Evolutionary conservation across 1,140 invertebrate species (phyloP).

Genomic region (Papilio glaucus): DNA sequence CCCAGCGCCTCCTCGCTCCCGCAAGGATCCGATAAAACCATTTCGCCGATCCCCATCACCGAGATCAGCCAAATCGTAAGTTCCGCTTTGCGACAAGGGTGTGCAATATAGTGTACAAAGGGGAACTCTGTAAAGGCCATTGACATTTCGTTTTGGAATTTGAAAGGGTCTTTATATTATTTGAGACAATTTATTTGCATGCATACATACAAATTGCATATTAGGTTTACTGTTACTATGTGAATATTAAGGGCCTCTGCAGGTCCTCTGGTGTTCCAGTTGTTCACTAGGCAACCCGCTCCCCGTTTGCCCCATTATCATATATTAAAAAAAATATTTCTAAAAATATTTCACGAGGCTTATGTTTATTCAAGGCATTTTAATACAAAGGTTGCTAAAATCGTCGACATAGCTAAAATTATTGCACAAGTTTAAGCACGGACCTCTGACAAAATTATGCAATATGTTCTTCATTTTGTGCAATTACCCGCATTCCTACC

Average conservation of each 20-base stretch:
- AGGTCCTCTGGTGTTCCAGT: no score
- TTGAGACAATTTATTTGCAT: neutral
- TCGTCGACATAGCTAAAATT: neutral
- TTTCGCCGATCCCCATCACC: conserved; percentile 84
- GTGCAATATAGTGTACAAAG: conserved; percentile 14
- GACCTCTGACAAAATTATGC: neutral
- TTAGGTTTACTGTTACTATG: neutral
- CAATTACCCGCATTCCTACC: conserved; percentile 23
- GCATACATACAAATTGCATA: neutral
- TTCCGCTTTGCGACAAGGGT: conserved; percentile 47
- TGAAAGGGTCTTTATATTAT: conserved; percentile 24
- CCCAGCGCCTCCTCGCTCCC: conserved; percentile 81
- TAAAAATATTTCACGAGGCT: neutral
- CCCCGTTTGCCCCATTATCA: no score
- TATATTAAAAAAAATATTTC: no score
- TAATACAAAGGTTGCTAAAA: conserved; percentile 7
- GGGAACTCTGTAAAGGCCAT: conserved; percentile 20
- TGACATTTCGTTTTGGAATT: conserved; percentile 39
- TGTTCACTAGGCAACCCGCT: no score
- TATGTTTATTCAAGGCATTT: neutral
- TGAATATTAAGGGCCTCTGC: no score
- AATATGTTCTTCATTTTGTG: neutral
- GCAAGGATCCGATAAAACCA: conserved; percentile 79
- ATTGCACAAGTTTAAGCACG: conserved; percentile 8
- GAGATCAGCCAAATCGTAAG: conserved; percentile 87